Percentiles rank a stretch among this genome's conserved stretches.
Conservation (phyloP, 2,888 invertebrate genomes). For the Diogma glabrata region DNA sequence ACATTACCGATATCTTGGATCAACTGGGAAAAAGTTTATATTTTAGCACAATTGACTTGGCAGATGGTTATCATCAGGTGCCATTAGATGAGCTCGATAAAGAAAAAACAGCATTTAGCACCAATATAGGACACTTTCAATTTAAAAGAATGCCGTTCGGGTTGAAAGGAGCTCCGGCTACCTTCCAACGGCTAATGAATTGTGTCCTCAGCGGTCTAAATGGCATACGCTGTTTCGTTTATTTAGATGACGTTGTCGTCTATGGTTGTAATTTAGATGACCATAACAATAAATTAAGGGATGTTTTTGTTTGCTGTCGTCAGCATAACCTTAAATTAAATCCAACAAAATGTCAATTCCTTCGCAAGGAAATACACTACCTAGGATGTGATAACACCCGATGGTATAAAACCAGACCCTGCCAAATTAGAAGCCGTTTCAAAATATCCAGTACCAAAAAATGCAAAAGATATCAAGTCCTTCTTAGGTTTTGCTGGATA, state of each 20-base stretch:
- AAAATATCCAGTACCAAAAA: slow-evolving; percentile 12
- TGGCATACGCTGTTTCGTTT: too few species aligned
- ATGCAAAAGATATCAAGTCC: background rate
- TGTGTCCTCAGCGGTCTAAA: too few species aligned
- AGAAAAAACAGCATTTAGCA: background rate
- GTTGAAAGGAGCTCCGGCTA: background rate
- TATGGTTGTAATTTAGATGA: too few species aligned
- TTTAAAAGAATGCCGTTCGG: background rate
- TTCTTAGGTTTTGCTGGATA: background rate
- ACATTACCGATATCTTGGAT: background rate
- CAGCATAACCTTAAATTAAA: too few species aligned
- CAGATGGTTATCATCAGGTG: too few species aligned
- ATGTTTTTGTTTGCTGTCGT: too few species aligned
- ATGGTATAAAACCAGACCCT: slow-evolving; percentile 14
- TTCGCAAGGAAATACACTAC: background rate
- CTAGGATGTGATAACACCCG: slow-evolving; percentile 11
- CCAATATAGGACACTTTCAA: too few species aligned
- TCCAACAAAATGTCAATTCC: background rate
- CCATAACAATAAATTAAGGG: too few species aligned
- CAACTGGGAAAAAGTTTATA: too few species aligned
- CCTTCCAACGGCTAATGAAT: too few species aligned
- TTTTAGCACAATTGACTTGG: too few species aligned
- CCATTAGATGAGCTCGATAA: background rate
- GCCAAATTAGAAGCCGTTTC: slow-evolving; percentile 11
- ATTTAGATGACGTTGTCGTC: too few species aligned